phyloP scores from a whole-genome alignment of 2,113 vertebrate genomes.

The Brachyhypopomus occidentalis region DNA sequence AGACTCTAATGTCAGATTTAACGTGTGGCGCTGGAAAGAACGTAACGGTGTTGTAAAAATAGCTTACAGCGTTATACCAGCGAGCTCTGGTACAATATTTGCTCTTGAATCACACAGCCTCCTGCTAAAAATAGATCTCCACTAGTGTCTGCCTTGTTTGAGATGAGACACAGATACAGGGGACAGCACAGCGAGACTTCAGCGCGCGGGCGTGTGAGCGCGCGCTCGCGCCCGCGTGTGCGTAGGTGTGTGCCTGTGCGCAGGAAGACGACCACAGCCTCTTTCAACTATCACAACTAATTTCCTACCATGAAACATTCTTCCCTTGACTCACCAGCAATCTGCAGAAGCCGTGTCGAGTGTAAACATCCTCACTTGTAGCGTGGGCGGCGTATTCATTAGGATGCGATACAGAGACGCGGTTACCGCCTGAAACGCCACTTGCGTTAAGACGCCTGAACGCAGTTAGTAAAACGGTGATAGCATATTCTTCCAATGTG shows the following conservation, averaged over 20 bases:
- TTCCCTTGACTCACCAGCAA: conserved; percentile 25
- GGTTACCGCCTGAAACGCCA: conserved; percentile 35
- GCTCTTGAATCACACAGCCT: conserved; percentile 23
- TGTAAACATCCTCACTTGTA: conserved; percentile 36
- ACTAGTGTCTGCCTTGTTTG: conserved; percentile 36
- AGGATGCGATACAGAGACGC: conserved; percentile 25
- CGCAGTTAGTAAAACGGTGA: conserved; percentile 21
- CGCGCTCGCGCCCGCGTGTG: background rate
- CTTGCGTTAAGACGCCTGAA: conserved; percentile 13
- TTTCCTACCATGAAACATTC: conserved; percentile 58
- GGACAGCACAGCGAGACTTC: conserved; percentile 21
- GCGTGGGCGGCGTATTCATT: conserved; percentile 40
- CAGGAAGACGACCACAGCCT: conserved; percentile 38
- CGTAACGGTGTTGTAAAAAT: conserved; percentile 5
- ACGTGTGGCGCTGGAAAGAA: background rate
- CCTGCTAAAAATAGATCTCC: conserved; percentile 49
- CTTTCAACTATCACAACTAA: conserved; percentile 53
- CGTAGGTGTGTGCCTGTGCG: conserved; percentile 3
- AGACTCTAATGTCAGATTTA: background rate
- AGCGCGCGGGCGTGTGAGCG: background rate
- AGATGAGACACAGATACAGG: conserved; percentile 42
- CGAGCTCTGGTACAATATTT: conserved; percentile 21
- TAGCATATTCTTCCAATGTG: too few relatives aligned
- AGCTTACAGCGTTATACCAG: conserved; percentile 3
- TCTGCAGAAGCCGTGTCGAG: conserved; percentile 20